phyloP scores from a whole-genome alignment of 2,113 vertebrate species.

The Syngnathoides biaculeatus region DNA sequence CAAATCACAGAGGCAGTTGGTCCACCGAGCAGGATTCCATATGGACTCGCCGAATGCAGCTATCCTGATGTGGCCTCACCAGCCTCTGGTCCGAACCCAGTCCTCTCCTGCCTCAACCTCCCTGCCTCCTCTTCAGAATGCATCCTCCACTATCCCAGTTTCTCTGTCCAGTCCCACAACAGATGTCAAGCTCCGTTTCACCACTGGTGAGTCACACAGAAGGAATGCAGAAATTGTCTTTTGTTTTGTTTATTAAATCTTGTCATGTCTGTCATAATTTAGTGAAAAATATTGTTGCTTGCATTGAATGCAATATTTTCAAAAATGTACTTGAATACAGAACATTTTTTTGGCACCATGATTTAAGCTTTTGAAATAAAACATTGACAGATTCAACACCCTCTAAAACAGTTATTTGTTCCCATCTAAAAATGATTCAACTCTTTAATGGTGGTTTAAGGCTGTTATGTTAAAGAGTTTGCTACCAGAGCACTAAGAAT shows the following conservation, averaged over 20 bases:
- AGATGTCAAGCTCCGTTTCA: conserved; percentile 78
- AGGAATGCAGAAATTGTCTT: not conserved
- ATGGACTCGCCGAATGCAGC: conserved; percentile 58
- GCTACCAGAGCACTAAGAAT: not conserved
- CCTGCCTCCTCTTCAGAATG: conserved; percentile 65
- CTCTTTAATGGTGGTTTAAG: not conserved
- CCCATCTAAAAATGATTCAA: not conserved
- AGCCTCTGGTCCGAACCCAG: conserved; percentile 80
- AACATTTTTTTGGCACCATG: not conserved
- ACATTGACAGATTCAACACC: not conserved
- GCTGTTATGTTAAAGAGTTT: not conserved
- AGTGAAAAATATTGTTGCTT: not conserved
- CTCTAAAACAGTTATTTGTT: not conserved
- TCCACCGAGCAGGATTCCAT: conserved; percentile 63
- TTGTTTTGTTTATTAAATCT: not conserved
- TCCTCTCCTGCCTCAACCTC: conserved; percentile 87
- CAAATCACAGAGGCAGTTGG: conserved; percentile 77
- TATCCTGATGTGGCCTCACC: conserved; percentile 74
- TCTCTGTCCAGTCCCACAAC: conserved; percentile 65
- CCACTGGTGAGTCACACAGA: conserved; percentile 76
- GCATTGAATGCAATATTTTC: not conserved
- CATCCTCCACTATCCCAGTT: conserved; percentile 58
- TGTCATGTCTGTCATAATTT: not conserved
- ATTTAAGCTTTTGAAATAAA: not conserved
- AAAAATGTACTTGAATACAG: not conserved